These are phyloP conservation scores for Morus bassanus DNA, from an alignment of 2,797 vertebrate genomes.

Conservation along the genomic window DNA sequence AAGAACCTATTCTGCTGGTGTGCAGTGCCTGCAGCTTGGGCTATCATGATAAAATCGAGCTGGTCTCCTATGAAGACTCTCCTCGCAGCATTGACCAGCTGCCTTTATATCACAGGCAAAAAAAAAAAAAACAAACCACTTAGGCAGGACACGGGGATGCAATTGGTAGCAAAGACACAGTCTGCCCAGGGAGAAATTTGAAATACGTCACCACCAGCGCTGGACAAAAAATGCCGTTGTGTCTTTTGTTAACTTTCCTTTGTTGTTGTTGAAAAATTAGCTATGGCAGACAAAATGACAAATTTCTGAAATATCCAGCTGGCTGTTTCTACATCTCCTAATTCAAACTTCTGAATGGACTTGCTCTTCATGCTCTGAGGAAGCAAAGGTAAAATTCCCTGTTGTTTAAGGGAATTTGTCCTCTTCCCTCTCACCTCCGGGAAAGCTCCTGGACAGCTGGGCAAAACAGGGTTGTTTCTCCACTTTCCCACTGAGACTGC, in stretches of 20 bases:
- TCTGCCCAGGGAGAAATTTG: not conserved
- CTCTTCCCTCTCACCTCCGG: not conserved
- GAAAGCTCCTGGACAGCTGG: not conserved
- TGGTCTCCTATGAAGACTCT: not conserved
- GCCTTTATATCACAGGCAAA: not conserved
- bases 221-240: not conserved
- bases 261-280: not conserved
- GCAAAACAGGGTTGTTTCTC: not conserved
- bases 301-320: not conserved
- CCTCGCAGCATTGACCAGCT: not conserved
- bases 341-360: not conserved
- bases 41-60: not conserved
- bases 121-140: accelerated
- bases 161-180: not conserved
- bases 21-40: not conserved
- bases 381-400: not conserved
- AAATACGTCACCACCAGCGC: not conserved
- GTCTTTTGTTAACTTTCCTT: not conserved
- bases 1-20: not conserved
- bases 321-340: not conserved
- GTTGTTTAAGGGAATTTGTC: not conserved
- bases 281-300: not conserved
- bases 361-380: not conserved
- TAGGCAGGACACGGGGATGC: not conserved
- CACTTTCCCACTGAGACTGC: not conserved